Percentiles rank a stretch among this genome's conserved stretches.
phyloP scores from a whole-genome alignment of 2,888 invertebrate genomes.

The Napeogenes sylphis region DNA sequence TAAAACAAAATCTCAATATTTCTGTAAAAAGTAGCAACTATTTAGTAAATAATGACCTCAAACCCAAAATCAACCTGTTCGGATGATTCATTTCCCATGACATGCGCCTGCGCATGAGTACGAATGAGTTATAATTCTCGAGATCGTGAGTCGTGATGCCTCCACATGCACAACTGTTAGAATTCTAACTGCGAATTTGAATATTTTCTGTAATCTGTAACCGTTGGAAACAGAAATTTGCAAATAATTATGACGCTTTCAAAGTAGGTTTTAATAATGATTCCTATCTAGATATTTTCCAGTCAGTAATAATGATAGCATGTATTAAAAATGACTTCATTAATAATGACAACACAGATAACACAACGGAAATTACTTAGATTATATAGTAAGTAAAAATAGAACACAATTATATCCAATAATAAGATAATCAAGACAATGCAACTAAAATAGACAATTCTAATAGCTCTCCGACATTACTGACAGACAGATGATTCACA shows the following conservation, averaged over 20 bases:
- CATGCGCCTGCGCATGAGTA: slow-evolving; percentile 37
- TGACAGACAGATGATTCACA: not conserved
- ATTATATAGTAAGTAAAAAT: too few relatives aligned
- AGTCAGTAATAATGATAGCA: not conserved
- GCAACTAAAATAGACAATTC: too few relatives aligned
- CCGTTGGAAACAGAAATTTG: slow-evolving; percentile 18
- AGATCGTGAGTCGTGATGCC: slow-evolving; percentile 40
- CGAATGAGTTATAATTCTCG: slow-evolving; percentile 37
- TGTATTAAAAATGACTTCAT: too few relatives aligned
- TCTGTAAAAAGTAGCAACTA: slow-evolving; percentile 5
- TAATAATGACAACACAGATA: too few relatives aligned
- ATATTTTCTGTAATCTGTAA: slow-evolving; percentile 29
- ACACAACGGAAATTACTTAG: too few relatives aligned
- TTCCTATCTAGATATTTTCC: slow-evolving; percentile 1
- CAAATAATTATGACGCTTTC: not conserved
- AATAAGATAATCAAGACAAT: too few relatives aligned
- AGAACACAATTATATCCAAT: too few relatives aligned
- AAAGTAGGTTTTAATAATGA: slow-evolving; percentile 1
- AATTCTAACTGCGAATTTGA: slow-evolving; percentile 28
- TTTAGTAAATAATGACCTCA: slow-evolving; percentile 14
- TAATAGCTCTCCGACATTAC: too few relatives aligned
- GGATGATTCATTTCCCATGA: slow-evolving; percentile 40
- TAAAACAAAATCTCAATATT: not conserved
- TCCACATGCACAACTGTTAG: slow-evolving; percentile 36
- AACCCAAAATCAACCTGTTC: slow-evolving; percentile 17